Conservation (phyloP, 2,113 vertebrate genomes). For the Clarias gariepinus region DNA sequence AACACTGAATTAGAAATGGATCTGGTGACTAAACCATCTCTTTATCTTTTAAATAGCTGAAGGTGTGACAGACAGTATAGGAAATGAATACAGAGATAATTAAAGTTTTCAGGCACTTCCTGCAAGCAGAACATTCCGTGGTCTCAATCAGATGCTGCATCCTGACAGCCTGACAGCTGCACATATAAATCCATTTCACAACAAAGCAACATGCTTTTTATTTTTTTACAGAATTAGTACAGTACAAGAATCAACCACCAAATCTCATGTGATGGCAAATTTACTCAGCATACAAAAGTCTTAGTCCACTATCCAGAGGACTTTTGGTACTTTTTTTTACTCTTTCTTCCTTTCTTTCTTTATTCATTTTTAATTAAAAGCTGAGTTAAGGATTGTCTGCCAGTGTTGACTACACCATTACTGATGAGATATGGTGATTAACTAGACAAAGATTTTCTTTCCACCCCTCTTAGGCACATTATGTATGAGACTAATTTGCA, state of each 20-base stretch:
- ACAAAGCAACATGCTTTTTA: background rate
- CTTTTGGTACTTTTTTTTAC: background rate
- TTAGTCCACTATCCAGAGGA: background rate
- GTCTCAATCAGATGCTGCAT: slow-evolving; percentile 39
- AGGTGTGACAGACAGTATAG: slow-evolving; percentile 40
- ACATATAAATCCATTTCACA: slow-evolving; percentile 7
- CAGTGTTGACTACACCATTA: slow-evolving; percentile 21
- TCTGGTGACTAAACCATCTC: slow-evolving; percentile 35
- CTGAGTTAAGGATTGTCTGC: background rate
- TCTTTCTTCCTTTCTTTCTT: background rate
- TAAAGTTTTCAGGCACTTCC: slow-evolving; percentile 39
- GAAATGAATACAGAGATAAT: slow-evolving; percentile 44
- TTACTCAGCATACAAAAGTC: background rate
- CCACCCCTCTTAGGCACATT: slow-evolving; percentile 41
- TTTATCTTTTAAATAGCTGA: slow-evolving; percentile 18
- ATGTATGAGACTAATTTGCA: slow-evolving; percentile 36
- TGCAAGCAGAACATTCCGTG: slow-evolving; percentile 34
- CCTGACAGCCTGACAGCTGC: slow-evolving; percentile 33
- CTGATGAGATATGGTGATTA: slow-evolving; percentile 6
- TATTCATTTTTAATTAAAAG: background rate
- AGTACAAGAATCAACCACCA: background rate
- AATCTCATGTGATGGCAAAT: background rate
- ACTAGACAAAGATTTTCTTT: slow-evolving; percentile 22
- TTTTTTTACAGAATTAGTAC: no score
- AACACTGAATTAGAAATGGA: slow-evolving; percentile 12